Percentiles rank a stretch among this genome's conserved stretches.
Evolutionary conservation across 1,140 invertebrate species (phyloP).

Genomic region (Thaumetopoea pityocampa): DNA sequence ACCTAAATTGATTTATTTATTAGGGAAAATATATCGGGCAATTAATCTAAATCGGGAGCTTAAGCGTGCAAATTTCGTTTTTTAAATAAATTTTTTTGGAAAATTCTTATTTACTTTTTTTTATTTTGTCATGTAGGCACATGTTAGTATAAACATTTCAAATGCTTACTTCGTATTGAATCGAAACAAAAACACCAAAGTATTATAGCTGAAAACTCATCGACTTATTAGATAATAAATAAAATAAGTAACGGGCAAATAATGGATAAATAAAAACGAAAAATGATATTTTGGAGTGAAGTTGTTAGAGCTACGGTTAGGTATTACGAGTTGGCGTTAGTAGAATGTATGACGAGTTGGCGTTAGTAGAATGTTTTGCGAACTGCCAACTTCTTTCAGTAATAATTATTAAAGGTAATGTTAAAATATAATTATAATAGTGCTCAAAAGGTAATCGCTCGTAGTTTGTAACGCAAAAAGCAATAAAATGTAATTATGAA

Average conservation of each 20-base stretch:
- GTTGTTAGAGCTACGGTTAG: constrained; percentile 49
- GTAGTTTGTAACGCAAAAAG: constrained; percentile 60
- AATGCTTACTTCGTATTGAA: constrained; percentile 45
- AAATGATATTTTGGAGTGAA: constrained; percentile 66
- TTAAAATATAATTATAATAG: constrained; percentile 63
- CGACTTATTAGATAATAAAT: constrained; percentile 74
- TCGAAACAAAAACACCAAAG: constrained; percentile 72
- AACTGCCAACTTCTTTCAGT: constrained; percentile 50
- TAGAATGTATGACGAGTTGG: constrained; percentile 20
- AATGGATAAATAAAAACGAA: constrained; percentile 40
- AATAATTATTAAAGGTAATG: constrained; percentile 57
- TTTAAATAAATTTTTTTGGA: constrained; percentile 16
- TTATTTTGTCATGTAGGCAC: no score
- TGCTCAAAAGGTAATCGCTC: constrained; percentile 66
- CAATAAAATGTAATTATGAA: constrained; percentile 64
- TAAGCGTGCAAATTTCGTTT: constrained; percentile 24
- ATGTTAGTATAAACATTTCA: no score
- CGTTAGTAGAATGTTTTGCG: constrained; percentile 65
- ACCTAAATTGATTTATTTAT: constrained; percentile 70
- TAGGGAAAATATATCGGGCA: constrained; percentile 59
- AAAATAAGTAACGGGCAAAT: constrained; percentile 44
- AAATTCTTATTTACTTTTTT: no score
- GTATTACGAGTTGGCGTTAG: constrained; percentile 32
- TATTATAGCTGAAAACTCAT: constrained; percentile 65
- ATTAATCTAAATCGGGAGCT: constrained; percentile 30